phyloP scores from a whole-genome alignment of 2,888 invertebrate species.

The Muschampia plurimacula region DNA sequence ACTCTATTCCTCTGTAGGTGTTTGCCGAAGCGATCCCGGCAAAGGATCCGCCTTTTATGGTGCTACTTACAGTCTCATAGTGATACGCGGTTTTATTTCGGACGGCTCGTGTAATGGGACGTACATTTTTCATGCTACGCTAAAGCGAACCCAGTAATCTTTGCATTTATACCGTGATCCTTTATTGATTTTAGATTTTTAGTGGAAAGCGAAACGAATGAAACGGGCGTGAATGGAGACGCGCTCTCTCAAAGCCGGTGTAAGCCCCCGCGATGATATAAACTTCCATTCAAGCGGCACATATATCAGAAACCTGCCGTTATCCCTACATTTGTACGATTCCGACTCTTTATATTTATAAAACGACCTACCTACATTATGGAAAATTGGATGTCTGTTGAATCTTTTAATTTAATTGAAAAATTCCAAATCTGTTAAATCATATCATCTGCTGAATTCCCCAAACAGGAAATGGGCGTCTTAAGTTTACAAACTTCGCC shows the following conservation, averaged over 20 bases:
- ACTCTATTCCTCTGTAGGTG: slow-evolving; percentile 83
- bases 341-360: slow-evolving; percentile 40
- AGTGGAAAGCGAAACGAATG: slow-evolving; percentile 84
- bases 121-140: slow-evolving; percentile 82
- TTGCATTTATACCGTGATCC: slow-evolving; percentile 85
- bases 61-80: slow-evolving; percentile 81
- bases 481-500: slow-evolving; percentile 68
- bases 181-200: slow-evolving; percentile 86
- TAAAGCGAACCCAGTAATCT: slow-evolving; percentile 81
- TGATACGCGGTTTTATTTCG: slow-evolving; percentile 85
- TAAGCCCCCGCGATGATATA: slow-evolving; percentile 82
- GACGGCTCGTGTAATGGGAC: slow-evolving; percentile 80
- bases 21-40: slow-evolving; percentile 84
- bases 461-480: slow-evolving; percentile 70
- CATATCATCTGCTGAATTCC: slow-evolving; percentile 66
- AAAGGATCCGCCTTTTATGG: slow-evolving; percentile 82
- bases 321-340: slow-evolving; percentile 49
- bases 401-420: slow-evolving; percentile 53
- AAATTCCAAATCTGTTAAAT: slow-evolving; percentile 58
- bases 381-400: slow-evolving; percentile 27
- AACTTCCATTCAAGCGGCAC: slow-evolving; percentile 75
- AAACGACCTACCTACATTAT: slow-evolving; percentile 11
- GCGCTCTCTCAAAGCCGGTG: slow-evolving; percentile 78
- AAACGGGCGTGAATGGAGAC: slow-evolving; percentile 82
- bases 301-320: slow-evolving; percentile 73